Evolutionary conservation across 2,113 vertebrate genomes (phyloP), one percentile per base, ranked within the genome.

Genomic region (Lophius piscatorius): DNA sequence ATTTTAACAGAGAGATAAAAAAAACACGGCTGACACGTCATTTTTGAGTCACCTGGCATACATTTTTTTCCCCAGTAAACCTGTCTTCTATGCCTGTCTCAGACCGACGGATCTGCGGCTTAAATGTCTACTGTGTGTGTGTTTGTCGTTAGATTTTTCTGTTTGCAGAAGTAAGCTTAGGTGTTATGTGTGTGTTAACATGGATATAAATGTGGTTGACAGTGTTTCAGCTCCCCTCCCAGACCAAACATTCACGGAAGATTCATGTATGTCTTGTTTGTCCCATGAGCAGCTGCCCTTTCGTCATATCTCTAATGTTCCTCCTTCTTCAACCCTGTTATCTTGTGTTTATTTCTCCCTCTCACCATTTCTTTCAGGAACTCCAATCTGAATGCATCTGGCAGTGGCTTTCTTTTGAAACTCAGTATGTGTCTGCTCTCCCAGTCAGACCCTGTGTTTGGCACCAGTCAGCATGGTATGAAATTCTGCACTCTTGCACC

Each of bases 391-490:
- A 99, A 98, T 70, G 86, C 89, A n/a, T 86, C 90, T 10, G 96
- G 93, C 89, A 94, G 92, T 81, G 91, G 77, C 61, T 98, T 99
- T 78, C 93, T 99, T 4, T 89, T 82, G 72, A 90, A 60, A 50
- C 84, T 99, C 76, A 94, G 94, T 58, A 56, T 91, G 74, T 93
- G 70, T 85, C 88, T 98, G 59, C 88, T 95, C 34, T 90, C 87
- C 47, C 84, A 74, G 57, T 76, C 88, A 74, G 88, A 88, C 54
- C 79, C 74, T 24, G 70, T 36, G 51, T 75, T 68, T 17, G 80
- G 35, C 50, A 57, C 76, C 42, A 72, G 81, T 33, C 87, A 89
- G 47, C 78, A 92, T 14, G 94, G 96, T 94, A 87, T 59, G 63
- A 39, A 77, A 59, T 48, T 26, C 16, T 6, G 13, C 20, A 38